Conservation (phyloP, 35 echinoderm and acorn worm species). For the Lytechinus variegatus region DNA sequence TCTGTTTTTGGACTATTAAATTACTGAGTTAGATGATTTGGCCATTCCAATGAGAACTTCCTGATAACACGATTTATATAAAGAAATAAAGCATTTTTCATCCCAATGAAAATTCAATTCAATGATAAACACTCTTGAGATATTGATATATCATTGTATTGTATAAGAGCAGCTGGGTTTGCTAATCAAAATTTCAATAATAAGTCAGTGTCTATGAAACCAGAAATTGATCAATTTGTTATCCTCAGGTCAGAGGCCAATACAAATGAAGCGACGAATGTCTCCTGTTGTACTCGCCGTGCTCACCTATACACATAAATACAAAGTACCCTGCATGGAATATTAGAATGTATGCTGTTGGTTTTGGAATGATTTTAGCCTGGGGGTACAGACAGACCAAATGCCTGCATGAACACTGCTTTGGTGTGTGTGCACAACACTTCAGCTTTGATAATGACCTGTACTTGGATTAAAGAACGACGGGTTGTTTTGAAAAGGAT, state of each 20-base stretch:
- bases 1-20: too few relatives aligned
- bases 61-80: too few relatives aligned
- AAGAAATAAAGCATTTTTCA: neutral
- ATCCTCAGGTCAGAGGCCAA: neutral
- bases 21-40: too few relatives aligned
- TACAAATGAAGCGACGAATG: neutral
- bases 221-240: neutral
- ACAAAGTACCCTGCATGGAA: neutral
- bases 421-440: neutral
- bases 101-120: neutral
- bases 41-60: too few relatives aligned
- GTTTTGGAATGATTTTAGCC: constrained; percentile 3
- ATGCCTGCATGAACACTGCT: neutral
- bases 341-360: neutral
- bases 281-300: neutral
- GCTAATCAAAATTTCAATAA: neutral
- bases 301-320: neutral
- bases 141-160: neutral
- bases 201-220: neutral
- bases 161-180: neutral
- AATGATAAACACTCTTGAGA: neutral
- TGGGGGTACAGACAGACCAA: neutral
- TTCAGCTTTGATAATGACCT: neutral
- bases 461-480: neutral
- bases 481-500: too few relatives aligned